phyloP scores from a whole-genome alignment of 2,888 invertebrate species.

The Hermaeophaga mercurialis region DNA sequence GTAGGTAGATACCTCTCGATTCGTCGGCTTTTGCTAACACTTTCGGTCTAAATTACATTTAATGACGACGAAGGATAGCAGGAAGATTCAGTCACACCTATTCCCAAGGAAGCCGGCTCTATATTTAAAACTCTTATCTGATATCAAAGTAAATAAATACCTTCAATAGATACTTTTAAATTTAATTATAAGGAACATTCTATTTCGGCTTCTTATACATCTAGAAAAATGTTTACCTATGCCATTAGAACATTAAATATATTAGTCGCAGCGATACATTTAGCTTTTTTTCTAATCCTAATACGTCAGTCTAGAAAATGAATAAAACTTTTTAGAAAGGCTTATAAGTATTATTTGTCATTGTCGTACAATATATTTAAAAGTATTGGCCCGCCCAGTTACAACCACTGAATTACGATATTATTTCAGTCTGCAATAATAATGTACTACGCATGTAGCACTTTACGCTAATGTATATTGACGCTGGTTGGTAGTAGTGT shows the following conservation, averaged over 20 bases:
- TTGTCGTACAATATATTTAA: too few relatives aligned
- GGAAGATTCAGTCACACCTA: background rate
- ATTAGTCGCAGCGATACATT: background rate
- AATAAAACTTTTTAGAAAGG: too few relatives aligned
- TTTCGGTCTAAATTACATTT: background rate
- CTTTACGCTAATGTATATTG: too few relatives aligned
- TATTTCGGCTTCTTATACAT: background rate
- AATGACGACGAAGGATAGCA: background rate
- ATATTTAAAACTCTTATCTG: background rate
- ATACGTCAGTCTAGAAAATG: too few relatives aligned
- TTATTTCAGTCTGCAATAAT: too few relatives aligned
- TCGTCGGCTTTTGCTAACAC: background rate
- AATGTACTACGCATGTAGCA: too few relatives aligned
- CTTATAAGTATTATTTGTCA: too few relatives aligned
- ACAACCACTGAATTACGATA: too few relatives aligned
- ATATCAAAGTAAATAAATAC: background rate
- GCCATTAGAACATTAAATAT: background rate
- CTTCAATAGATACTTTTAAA: background rate
- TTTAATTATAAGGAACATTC: constrained; percentile 1
- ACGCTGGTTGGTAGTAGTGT: too few relatives aligned
- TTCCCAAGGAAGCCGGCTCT: background rate
- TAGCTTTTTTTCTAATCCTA: too few relatives aligned
- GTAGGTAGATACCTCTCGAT: too few relatives aligned
- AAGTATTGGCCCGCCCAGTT: too few relatives aligned
- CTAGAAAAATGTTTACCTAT: background rate